Evolutionary conservation across 2,113 vertebrate genomes (phyloP).

Genomic region (Amphiprion ocellaris): DNA sequence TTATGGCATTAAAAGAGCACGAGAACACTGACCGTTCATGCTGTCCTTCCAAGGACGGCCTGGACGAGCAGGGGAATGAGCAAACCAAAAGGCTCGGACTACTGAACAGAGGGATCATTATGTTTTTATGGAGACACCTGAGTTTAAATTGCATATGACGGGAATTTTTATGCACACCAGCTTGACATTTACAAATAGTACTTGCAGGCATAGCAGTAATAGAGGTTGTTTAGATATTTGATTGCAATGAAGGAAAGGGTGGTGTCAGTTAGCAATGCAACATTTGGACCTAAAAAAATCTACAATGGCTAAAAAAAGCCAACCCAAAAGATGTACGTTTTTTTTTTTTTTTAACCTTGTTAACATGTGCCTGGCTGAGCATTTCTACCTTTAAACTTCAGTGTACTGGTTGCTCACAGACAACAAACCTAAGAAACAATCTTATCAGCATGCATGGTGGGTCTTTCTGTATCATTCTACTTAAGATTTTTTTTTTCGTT

Average conservation of each 20-base stretch:
- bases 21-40: slow-evolving; percentile 9
- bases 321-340: too few species aligned
- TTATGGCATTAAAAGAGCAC: slow-evolving; percentile 55
- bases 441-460: too few species aligned
- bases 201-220: neutral
- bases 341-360: neutral
- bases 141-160: neutral
- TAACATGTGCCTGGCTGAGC: too few species aligned
- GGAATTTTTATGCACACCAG: neutral
- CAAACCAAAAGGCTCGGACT: slow-evolving; percentile 30
- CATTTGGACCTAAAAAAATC: neutral
- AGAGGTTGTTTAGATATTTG: neutral
- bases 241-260: neutral
- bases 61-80: slow-evolving; percentile 12
- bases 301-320: too few species aligned
- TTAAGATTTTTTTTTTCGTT: too few species aligned
- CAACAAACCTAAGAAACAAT: too few species aligned
- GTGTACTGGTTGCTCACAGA: too few species aligned
- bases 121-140: slow-evolving; percentile 26
- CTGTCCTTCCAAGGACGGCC: slow-evolving; percentile 36
- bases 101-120: slow-evolving; percentile 10
- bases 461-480: too few species aligned
- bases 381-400: too few species aligned
- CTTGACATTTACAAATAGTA: slow-evolving; percentile 3
- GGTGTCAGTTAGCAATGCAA: neutral